Conservation (phyloP, 2,797 vertebrate genomes). For the Jordanella pulchra region DNA sequence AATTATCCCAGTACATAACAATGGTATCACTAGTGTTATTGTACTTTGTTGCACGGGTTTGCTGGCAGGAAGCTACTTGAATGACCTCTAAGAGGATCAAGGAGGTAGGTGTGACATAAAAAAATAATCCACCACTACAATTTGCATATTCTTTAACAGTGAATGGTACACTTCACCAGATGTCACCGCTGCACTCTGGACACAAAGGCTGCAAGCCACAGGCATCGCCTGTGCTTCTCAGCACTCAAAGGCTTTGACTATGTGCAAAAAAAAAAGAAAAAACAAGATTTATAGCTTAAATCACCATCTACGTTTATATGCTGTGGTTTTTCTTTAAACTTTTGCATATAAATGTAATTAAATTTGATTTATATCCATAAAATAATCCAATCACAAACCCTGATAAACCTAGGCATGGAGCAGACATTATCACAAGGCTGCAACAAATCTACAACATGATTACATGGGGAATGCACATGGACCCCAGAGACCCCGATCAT, state of each 20-base stretch:
- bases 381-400: constrained; percentile 36
- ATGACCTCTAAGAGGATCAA: constrained; percentile 71
- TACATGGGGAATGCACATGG: constrained; percentile 20
- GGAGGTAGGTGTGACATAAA: constrained; percentile 71
- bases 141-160: constrained; percentile 74
- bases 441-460: constrained; percentile 4
- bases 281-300: constrained; percentile 62
- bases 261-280: constrained; percentile 63
- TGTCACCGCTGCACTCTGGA: constrained; percentile 70
- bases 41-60: constrained; percentile 55
- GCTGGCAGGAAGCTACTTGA: constrained; percentile 65
- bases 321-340: constrained; percentile 31
- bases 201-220: constrained; percentile 48
- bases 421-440: constrained; percentile 18
- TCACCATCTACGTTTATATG: constrained; percentile 46
- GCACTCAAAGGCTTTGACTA: constrained; percentile 55
- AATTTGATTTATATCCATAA: constrained; percentile 32
- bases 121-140: constrained; percentile 74
- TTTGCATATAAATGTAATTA: constrained; percentile 24
- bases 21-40: constrained; percentile 66
- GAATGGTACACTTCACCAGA: constrained; percentile 75
- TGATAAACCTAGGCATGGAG: constrained; percentile 29
- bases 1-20: constrained; percentile 51
- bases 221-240: constrained; percentile 48
- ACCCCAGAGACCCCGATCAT: constrained; percentile 44